Evolutionary conservation across 2,113 vertebrate species (phyloP).

Genomic region (Proterorhinus semilunaris): DNA sequence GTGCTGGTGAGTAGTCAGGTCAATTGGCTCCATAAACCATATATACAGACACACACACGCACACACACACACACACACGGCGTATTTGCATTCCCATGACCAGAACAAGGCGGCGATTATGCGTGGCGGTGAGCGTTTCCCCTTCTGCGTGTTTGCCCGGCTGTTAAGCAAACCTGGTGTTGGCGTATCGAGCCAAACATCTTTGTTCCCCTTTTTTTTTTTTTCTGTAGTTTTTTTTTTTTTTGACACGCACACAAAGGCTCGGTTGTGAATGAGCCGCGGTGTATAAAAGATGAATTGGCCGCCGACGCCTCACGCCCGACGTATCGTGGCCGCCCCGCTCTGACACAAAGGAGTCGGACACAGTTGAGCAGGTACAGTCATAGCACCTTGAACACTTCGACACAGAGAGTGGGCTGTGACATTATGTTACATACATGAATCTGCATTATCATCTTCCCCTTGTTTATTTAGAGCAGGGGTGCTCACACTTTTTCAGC

Average conservation of each 20-base stretch:
- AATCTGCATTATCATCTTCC: no score
- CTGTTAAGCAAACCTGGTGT: conserved; percentile 66
- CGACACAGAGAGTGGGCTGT: background rate
- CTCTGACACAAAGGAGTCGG: background rate
- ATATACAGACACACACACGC: no score
- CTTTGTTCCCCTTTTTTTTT: conserved; percentile 54
- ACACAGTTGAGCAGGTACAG: conserved; percentile 5
- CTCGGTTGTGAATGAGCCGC: conserved; percentile 36
- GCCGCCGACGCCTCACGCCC: conserved; percentile 31
- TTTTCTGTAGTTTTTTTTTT: background rate
- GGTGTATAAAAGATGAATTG: conserved; percentile 38
- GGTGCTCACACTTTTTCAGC: no score
- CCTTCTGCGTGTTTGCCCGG: conserved; percentile 59
- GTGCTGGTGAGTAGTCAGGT: no score
- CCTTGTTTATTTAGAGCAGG: no score
- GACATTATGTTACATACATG: no score
- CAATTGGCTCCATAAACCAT: no score
- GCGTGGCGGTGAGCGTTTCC: conserved; percentile 62
- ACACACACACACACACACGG: conserved; percentile 13
- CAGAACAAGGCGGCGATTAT: conserved; percentile 69
- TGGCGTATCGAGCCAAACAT: conserved; percentile 57
- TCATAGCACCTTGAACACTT: conserved; percentile 1
- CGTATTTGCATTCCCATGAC: conserved; percentile 69
- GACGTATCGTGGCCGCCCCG: conserved; percentile 23
- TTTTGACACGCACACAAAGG: conserved; percentile 41